Conservation (phyloP, 2,888 invertebrate species). For the Heterodera filipjevi region DNA sequence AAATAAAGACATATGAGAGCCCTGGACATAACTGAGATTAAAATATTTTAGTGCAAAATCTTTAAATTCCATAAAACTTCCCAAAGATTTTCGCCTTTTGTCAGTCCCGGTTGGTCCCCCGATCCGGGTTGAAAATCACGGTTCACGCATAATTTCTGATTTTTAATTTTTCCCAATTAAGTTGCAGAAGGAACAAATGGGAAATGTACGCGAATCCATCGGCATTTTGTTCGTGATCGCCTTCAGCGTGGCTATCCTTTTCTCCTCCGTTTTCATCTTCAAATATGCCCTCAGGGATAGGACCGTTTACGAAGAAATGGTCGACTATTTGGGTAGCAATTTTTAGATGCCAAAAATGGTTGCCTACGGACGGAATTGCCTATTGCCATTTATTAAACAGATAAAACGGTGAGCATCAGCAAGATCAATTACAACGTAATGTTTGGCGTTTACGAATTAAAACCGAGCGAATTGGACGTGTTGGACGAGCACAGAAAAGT, state of each 20-base stretch:
- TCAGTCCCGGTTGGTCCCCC: no score
- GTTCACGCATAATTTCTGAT: no score
- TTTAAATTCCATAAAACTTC: no score
- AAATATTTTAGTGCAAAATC: no score
- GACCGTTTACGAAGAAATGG: constrained; percentile 55
- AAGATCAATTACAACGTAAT: constrained; percentile 60
- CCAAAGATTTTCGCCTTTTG: no score
- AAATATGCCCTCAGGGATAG: constrained; percentile 52
- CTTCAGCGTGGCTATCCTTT: constrained; percentile 48
- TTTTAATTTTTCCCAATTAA: no score
- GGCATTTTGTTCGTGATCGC: constrained; percentile 50
- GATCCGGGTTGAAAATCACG: no score
- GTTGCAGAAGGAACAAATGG: background rate
- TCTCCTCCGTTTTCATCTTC: constrained; percentile 43
- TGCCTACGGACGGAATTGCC: constrained; percentile 27
- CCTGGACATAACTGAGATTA: no score
- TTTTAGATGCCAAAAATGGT: background rate
- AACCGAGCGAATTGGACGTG: constrained; percentile 50
- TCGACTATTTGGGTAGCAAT: constrained; percentile 54
- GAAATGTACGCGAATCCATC: constrained; percentile 49
- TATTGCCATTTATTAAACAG: constrained; percentile 13
- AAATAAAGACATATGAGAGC: no score
- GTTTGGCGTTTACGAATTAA: constrained; percentile 56
- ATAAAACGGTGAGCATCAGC: constrained; percentile 58
- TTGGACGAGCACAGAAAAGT: constrained; percentile 54